These are phyloP conservation scores for Orchesella flavescens DNA, from an alignment of 2,888 invertebrate genomes.

Conservation along the genomic window DNA sequence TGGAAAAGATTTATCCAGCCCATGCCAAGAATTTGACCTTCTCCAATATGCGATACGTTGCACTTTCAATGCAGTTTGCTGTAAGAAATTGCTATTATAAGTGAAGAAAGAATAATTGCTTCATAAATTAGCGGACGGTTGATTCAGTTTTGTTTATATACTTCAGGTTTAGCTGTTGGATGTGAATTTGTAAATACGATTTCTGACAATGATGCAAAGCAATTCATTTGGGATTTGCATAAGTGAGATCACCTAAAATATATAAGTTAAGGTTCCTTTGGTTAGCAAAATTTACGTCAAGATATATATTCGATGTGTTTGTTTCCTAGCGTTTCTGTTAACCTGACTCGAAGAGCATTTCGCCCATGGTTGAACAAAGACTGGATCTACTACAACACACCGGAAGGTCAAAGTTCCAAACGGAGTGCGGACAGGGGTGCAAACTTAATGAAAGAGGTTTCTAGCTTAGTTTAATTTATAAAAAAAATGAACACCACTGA, in stretches of 20 bases:
- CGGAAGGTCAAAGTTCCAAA: too few species aligned
- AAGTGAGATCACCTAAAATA: too few species aligned
- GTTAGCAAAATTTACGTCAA: too few species aligned
- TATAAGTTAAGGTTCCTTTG: too few species aligned
- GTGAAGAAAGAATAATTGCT: too few species aligned
- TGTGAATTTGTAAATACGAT: neutral
- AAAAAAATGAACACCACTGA: too few species aligned
- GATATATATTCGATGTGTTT: too few species aligned
- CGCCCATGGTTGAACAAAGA: neutral
- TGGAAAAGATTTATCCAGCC: neutral
- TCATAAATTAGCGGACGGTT: too few species aligned
- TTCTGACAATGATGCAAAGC: neutral
- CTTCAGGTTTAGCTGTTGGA: neutral
- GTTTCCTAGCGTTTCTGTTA: too few species aligned
- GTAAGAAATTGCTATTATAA: neutral
- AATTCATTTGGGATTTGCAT: neutral
- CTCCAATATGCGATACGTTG: neutral
- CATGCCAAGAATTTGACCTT: neutral
- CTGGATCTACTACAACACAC: neutral
- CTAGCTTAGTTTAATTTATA: slow-evolving; percentile 64
- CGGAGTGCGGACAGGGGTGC: neutral
- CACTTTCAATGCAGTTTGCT: neutral
- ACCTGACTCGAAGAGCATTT: neutral
- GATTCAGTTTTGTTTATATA: too few species aligned
- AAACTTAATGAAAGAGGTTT: neutral